These are phyloP conservation scores for Heliconius hewitsoni DNA, from an alignment of 1,140 invertebrate genomes.

Conservation along the genomic window DNA sequence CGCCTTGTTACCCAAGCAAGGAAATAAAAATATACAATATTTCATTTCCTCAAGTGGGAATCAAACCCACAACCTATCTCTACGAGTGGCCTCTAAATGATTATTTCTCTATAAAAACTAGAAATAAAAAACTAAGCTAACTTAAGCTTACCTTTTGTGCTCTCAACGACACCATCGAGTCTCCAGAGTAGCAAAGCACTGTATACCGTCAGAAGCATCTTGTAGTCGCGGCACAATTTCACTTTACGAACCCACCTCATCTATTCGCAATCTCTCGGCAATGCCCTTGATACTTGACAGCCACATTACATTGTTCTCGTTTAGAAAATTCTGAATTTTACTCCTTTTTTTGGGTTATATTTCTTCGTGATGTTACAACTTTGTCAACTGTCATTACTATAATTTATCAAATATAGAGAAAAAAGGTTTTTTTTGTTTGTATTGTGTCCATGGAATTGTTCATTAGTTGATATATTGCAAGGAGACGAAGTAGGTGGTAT, in stretches of 20 bases:
- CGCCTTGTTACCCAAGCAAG: no score
- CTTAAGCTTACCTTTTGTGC: slow-evolving; percentile 65
- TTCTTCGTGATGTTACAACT: background rate
- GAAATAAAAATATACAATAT: no score
- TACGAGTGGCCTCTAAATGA: background rate
- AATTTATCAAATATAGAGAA: background rate
- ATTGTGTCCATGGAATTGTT: background rate
- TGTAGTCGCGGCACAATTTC: slow-evolving; percentile 50
- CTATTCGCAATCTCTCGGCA: slow-evolving; percentile 53
- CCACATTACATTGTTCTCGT: slow-evolving; percentile 59
- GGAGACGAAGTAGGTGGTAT: background rate
- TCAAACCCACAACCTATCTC: no score
- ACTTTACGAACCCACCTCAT: slow-evolving; percentile 62
- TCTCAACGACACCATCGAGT: slow-evolving; percentile 68
- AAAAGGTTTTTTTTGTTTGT: no score
- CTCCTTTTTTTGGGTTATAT: background rate
- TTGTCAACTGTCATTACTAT: slow-evolving; percentile 3
- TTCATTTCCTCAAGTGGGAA: no score
- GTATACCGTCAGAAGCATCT: slow-evolving; percentile 69
- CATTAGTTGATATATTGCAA: background rate
- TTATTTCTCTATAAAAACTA: background rate
- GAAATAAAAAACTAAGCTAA: background rate
- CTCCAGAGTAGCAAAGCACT: slow-evolving; percentile 65
- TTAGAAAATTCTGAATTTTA: slow-evolving; percentile 7
- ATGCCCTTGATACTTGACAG: slow-evolving; percentile 47